Evolutionary conservation across 2,888 invertebrate species (phyloP).

Genomic region (Camptogramma bilineatum): DNA sequence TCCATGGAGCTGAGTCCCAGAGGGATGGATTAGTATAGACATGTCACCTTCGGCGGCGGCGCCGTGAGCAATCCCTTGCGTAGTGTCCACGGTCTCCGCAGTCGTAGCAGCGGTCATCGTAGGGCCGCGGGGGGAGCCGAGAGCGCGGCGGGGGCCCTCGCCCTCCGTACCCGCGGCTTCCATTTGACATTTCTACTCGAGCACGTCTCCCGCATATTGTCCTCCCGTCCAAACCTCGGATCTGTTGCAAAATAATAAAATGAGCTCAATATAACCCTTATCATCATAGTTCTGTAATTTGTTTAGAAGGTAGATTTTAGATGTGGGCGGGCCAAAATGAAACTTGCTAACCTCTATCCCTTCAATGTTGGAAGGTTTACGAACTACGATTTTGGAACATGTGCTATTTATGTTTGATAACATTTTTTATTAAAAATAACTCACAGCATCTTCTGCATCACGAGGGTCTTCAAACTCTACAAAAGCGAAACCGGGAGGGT

Average conservation of each 20-base stretch:
- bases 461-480: slow-evolving; percentile 97
- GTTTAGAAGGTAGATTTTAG: too few species aligned
- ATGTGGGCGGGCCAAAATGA: too few species aligned
- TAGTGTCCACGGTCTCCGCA: slow-evolving; percentile 97
- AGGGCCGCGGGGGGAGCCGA: slow-evolving; percentile 91
- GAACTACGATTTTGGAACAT: neutral
- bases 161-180: slow-evolving; percentile 87
- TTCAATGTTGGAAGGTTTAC: too few species aligned
- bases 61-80: slow-evolving; percentile 94
- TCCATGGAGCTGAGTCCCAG: slow-evolving; percentile 34
- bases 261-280: neutral
- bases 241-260: slow-evolving; percentile 50
- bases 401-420: neutral
- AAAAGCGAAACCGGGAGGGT: slow-evolving; percentile 98
- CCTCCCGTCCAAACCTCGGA: slow-evolving; percentile 89
- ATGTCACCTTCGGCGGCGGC: slow-evolving; percentile 85
- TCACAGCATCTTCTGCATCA: slow-evolving; percentile 96
- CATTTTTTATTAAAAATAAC: slow-evolving; percentile 50
- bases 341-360: too few species aligned
- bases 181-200: slow-evolving; percentile 96
- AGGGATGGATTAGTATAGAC: slow-evolving; percentile 20
- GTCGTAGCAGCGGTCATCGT: slow-evolving; percentile 97
- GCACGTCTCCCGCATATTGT: slow-evolving; percentile 95
- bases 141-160: slow-evolving; percentile 87
- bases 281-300: too few species aligned